These are phyloP conservation scores for Notocelia uddmanniana DNA, from an alignment of 2,888 invertebrate species.

Conservation along the genomic window DNA sequence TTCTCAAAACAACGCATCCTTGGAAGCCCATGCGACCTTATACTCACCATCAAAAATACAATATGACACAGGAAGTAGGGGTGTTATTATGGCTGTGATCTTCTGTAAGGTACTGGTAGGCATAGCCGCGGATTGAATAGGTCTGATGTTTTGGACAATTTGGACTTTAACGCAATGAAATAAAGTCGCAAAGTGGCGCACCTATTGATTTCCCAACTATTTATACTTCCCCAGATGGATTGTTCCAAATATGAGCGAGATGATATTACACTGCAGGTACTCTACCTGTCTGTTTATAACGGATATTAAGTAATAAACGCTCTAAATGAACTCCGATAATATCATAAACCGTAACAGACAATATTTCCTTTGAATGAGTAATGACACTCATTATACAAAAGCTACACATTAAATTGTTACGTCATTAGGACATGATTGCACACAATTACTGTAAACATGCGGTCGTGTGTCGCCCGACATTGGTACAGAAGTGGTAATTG, in stretches of 20 bases:
- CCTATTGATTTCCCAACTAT: no score
- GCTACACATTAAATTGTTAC: slow-evolving; percentile 39
- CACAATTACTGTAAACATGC: slow-evolving; percentile 71
- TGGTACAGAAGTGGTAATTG: slow-evolving; percentile 73
- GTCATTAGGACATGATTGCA: slow-evolving; percentile 64
- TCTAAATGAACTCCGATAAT: slow-evolving; percentile 11
- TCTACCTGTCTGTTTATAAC: no score
- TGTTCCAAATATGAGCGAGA: neutral
- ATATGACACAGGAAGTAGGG: neutral
- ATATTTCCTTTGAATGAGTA: slow-evolving; percentile 11
- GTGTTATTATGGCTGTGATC: neutral
- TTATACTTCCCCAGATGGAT: neutral
- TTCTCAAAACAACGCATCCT: no score
- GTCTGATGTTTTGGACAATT: no score
- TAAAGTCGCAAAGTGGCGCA: no score
- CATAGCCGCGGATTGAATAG: no score
- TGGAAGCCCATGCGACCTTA: no score
- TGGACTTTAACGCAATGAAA: no score
- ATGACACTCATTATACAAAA: slow-evolving; percentile 36
- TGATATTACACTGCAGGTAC: neutral
- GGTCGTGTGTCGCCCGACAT: slow-evolving; percentile 66
- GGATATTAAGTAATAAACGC: slow-evolving; percentile 30
- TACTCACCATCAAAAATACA: no score
- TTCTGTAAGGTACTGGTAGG: neutral
- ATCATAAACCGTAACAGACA: slow-evolving; percentile 14